phyloP scores from a whole-genome alignment of 2,113 vertebrate genomes.

The Tricholaema leucomelas region DNA sequence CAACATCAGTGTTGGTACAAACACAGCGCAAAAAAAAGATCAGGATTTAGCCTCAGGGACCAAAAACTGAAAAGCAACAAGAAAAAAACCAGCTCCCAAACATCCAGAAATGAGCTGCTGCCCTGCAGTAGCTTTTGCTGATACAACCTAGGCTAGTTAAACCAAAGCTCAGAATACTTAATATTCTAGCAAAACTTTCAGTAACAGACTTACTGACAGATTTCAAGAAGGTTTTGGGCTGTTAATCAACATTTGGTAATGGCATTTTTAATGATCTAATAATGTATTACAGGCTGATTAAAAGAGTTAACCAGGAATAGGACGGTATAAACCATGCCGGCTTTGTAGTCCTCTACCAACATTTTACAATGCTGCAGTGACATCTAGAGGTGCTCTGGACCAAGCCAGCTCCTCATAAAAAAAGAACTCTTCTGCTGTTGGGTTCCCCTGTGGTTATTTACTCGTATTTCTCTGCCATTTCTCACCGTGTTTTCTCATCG shows the following conservation, averaged over 20 bases:
- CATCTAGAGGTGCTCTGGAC: constrained; percentile 73
- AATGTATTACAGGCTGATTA: background rate
- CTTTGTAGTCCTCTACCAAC: background rate
- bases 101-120: background rate
- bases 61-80: background rate
- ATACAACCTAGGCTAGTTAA: background rate
- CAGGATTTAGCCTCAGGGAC: background rate
- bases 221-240: background rate
- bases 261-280: background rate
- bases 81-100: no score
- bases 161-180: background rate
- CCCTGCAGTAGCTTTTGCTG: background rate
- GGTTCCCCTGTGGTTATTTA: background rate
- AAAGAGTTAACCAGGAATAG: background rate
- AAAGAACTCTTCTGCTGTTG: background rate
- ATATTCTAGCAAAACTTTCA: background rate
- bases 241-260: background rate
- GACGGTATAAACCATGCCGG: rapidly evolving
- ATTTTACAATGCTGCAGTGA: constrained; percentile 67
- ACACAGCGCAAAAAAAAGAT: background rate
- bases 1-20: background rate
- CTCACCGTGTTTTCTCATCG: background rate
- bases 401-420: background rate
- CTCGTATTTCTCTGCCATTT: background rate
- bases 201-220: background rate